Evolutionary conservation across 2,797 vertebrate genomes (phyloP).

Genomic region (Sebastiscus albofasciatus): DNA sequence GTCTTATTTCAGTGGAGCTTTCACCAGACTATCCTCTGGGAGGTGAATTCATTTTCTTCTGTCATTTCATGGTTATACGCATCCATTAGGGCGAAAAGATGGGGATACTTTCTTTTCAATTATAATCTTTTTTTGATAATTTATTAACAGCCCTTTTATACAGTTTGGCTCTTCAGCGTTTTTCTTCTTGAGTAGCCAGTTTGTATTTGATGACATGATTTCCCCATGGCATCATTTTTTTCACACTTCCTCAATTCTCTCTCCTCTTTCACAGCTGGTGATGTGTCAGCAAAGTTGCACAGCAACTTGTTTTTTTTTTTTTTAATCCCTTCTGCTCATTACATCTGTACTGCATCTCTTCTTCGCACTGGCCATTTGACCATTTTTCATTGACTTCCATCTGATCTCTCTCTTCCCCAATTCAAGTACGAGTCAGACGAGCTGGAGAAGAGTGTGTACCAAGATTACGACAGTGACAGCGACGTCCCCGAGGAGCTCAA

Average conservation of each 20-base stretch:
- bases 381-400: background rate
- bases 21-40: conserved; percentile 10
- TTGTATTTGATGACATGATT: background rate
- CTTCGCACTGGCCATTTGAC: background rate
- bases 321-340: background rate
- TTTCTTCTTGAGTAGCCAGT: background rate
- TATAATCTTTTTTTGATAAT: background rate
- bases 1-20: conserved; percentile 18
- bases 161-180: background rate
- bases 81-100: background rate
- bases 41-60: conserved; percentile 6
- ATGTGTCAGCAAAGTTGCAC: background rate
- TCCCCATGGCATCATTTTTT: background rate
- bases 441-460: conserved; percentile 95
- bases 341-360: background rate
- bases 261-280: background rate
- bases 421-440: conserved; percentile 97
- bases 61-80: background rate
- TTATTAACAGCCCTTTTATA: background rate
- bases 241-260: background rate
- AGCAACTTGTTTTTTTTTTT: background rate
- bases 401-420: background rate
- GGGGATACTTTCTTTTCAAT: background rate
- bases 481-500: conserved; percentile 97
- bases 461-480: conserved; percentile 98